Evolutionary conservation across 2,888 invertebrate species (phyloP).

Genomic region (Onthophagus sagittarius): DNA sequence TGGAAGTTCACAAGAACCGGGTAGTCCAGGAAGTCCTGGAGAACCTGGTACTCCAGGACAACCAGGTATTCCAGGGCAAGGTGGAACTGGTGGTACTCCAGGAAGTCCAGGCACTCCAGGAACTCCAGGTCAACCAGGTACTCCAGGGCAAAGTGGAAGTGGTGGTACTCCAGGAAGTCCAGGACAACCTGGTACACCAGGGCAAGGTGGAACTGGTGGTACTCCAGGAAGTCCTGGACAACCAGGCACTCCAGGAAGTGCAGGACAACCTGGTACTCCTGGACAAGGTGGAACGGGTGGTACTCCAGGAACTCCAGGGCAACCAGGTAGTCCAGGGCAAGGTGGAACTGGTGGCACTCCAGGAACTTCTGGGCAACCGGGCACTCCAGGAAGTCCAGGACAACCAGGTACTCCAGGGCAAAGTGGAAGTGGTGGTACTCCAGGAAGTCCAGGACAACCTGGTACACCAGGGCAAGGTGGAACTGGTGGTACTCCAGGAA

Average conservation of each 20-base stretch:
- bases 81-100: not conserved
- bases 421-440: not conserved
- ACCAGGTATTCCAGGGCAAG: slow-evolving; percentile 21
- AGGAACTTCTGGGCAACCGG: slow-evolving; percentile 19
- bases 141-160: slow-evolving; percentile 37
- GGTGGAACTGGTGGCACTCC: slow-evolving; percentile 18
- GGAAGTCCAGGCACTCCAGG: not conserved
- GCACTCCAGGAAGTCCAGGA: not conserved
- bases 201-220: too few relatives aligned
- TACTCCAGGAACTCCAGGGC: slow-evolving; percentile 7
- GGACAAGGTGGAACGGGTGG: slow-evolving; percentile 10
- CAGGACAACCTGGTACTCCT: slow-evolving; percentile 5
- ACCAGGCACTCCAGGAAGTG: too few relatives aligned
- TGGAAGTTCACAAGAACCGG: slow-evolving; percentile 69
- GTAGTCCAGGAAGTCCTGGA: slow-evolving; percentile 51
- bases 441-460: slow-evolving; percentile 4
- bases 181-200: too few relatives aligned
- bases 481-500: not conserved
- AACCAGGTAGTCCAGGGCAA: slow-evolving; percentile 41
- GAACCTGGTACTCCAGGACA: slow-evolving; percentile 39
- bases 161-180: slow-evolving; percentile 22
- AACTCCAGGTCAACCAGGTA: too few relatives aligned
- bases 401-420: slow-evolving; percentile 3
- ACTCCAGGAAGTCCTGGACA: too few relatives aligned
- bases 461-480: slow-evolving; percentile 9